These are phyloP conservation scores for Lycaena phlaeas DNA, from an alignment of 2,888 invertebrate species.

Conservation along the genomic window DNA sequence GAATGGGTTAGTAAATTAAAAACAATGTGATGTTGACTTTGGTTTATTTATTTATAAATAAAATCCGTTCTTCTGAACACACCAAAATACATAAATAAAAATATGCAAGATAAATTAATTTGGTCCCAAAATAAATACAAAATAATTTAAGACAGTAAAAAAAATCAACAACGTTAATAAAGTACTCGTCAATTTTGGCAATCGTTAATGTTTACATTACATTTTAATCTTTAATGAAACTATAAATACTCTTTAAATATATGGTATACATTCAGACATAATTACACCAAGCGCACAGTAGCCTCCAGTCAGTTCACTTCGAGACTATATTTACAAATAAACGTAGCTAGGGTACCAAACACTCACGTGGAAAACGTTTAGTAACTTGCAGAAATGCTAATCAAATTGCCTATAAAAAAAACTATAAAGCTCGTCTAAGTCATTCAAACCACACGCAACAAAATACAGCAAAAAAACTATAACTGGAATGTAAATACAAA, in stretches of 20 bases:
- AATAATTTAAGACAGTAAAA: slow-evolving; percentile 59
- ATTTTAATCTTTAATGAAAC: slow-evolving; percentile 58
- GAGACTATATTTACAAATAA: slow-evolving; percentile 55
- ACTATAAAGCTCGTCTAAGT: slow-evolving; percentile 57
- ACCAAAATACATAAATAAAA: slow-evolving; percentile 61
- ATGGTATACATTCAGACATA: slow-evolving; percentile 50
- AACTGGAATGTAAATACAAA: slow-evolving; percentile 58
- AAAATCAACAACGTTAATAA: slow-evolving; percentile 60
- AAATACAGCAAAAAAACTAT: slow-evolving; percentile 39
- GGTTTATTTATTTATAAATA: slow-evolving; percentile 71
- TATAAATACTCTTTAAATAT: slow-evolving; percentile 57
- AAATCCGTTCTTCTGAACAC: slow-evolving; percentile 64
- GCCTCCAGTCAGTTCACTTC: slow-evolving; percentile 32
- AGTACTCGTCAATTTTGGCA: slow-evolving; percentile 71
- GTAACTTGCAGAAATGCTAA: slow-evolving; percentile 27
- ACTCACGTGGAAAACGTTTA: slow-evolving; percentile 44
- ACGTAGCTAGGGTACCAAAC: slow-evolving; percentile 43
- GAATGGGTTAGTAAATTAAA: slow-evolving; percentile 36
- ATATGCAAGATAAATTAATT: slow-evolving; percentile 64
- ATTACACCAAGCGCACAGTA: slow-evolving; percentile 37
- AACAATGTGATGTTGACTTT: slow-evolving; percentile 65
- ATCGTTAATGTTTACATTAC: slow-evolving; percentile 62
- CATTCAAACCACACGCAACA: slow-evolving; percentile 52
- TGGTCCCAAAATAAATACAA: slow-evolving; percentile 72
- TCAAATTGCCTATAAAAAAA: slow-evolving; percentile 42